A percentile compares a stretch with the other conserved stretches of the same genome.
These are phyloP conservation scores for Sanderia malayensis DNA, from an alignment of 30 jellyfish, hydroid and myxozoan species.

Conservation along the genomic window DNA sequence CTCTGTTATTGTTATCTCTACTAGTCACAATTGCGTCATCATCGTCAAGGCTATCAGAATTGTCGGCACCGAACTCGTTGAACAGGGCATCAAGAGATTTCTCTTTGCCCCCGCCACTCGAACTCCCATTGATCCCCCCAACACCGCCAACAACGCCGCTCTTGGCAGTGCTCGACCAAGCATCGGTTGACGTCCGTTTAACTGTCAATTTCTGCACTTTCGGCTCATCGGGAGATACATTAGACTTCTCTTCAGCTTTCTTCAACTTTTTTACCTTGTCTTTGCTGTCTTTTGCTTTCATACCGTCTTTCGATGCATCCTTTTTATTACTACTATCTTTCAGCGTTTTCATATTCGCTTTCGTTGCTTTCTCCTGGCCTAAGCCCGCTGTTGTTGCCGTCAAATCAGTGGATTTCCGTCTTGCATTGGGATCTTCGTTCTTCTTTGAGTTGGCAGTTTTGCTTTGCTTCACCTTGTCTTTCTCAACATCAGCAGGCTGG, in stretches of 20 bases:
- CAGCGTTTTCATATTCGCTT: slow-evolving; percentile 13
- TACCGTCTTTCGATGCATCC: slow-evolving; percentile 35
- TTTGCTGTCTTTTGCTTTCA: slow-evolving; percentile 39
- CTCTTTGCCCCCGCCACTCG: slow-evolving; percentile 53
- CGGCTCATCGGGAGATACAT: slow-evolving; percentile 66
- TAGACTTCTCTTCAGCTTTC: slow-evolving; percentile 57
- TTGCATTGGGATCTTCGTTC: slow-evolving; percentile 59
- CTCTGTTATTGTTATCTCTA: no score
- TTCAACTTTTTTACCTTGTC: slow-evolving; percentile 72
- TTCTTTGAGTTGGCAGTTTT: slow-evolving; percentile 22
- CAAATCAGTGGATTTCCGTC: slow-evolving; percentile 61
- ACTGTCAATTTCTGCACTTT: slow-evolving; percentile 77
- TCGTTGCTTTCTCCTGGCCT: slow-evolving; percentile 6
- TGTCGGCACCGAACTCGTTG: slow-evolving; percentile 66
- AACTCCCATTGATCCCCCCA: not conserved
- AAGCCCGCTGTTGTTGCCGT: no score
- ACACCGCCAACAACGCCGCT: slow-evolving; percentile 21
- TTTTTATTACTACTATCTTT: slow-evolving; percentile 20
- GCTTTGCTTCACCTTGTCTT: slow-evolving; percentile 31
- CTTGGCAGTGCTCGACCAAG: slow-evolving; percentile 68
- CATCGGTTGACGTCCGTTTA: slow-evolving; percentile 88
- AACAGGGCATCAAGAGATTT: slow-evolving; percentile 49
- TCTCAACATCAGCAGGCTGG: slow-evolving; percentile 61
- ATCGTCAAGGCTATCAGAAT: slow-evolving; percentile 60
- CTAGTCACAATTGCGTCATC: slow-evolving; percentile 41